Conservation (phyloP, 2,888 invertebrate species). For the Heteromyza rotundicornis region DNA sequence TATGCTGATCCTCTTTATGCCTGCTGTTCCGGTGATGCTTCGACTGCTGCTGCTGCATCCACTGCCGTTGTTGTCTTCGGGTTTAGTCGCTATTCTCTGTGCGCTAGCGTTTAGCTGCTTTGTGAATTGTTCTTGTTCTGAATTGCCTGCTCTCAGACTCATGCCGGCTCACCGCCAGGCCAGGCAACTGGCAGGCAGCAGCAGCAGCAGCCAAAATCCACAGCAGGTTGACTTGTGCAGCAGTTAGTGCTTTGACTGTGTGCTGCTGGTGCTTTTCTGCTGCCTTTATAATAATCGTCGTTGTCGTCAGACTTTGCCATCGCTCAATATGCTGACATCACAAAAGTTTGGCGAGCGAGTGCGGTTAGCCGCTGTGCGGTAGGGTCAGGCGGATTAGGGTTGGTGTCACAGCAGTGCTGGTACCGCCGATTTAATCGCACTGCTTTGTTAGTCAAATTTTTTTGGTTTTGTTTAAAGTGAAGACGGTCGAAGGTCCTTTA, state of each 20-base stretch:
- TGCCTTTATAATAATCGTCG: neutral
- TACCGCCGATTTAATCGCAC: conserved; percentile 42
- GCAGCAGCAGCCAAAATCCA: neutral
- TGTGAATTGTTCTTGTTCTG: conserved; percentile 29
- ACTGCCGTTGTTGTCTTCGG: conserved; percentile 3
- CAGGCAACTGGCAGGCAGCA: neutral
- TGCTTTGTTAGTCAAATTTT: conserved; percentile 40
- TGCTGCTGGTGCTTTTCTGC: too few species aligned
- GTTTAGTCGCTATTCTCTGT: neutral
- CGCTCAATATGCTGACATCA: conserved; percentile 62
- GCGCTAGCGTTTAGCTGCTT: conserved; percentile 49
- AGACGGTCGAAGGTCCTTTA: too few species aligned
- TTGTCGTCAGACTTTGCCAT: conserved; percentile 45
- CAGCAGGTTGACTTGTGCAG: conserved; percentile 3
- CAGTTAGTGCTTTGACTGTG: too few species aligned
- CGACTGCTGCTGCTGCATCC: neutral
- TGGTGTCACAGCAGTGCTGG: neutral
- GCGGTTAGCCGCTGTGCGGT: conserved; percentile 9
- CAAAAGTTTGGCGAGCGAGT: conserved; percentile 51
- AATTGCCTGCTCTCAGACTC: too few species aligned
- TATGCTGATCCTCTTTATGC: conserved; percentile 32
- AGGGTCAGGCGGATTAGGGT: conserved; percentile 19
- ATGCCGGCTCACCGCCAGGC: too few species aligned
- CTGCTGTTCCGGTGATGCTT: neutral
- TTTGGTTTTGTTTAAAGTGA: neutral